Percentiles rank a stretch among this genome's conserved stretches.
phyloP scores from a whole-genome alignment of 2,113 vertebrate species.

The Cephalophus harveyi region DNA sequence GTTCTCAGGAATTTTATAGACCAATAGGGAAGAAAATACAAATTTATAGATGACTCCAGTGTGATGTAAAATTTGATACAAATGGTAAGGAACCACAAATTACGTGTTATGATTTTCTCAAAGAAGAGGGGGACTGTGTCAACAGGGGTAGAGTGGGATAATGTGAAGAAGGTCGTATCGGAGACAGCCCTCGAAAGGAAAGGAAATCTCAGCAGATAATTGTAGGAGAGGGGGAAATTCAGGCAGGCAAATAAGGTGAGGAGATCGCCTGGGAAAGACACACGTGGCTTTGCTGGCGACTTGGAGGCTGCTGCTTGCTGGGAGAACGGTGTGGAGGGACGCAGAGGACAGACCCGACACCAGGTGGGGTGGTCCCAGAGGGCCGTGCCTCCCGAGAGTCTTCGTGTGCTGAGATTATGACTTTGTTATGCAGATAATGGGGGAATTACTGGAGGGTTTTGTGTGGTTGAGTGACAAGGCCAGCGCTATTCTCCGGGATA shows the following conservation, averaged over 20 bases:
- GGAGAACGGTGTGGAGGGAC: background rate
- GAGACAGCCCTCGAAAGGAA: background rate
- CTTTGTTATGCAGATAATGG: constrained; percentile 42
- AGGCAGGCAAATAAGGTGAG: background rate
- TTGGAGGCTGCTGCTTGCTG: background rate
- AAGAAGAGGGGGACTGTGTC: background rate
- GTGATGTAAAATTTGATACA: background rate
- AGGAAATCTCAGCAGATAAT: background rate
- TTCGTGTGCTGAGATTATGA: background rate
- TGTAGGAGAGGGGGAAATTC: background rate
- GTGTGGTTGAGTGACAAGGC: constrained; percentile 53
- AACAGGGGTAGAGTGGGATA: no score
- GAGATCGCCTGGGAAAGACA: background rate
- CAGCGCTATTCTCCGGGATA: constrained; percentile 55
- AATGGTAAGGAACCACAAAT: background rate
- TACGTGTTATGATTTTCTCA: background rate
- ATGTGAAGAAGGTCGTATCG: accelerated
- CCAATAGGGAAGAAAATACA: background rate
- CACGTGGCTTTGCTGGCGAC: background rate
- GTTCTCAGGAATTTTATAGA: background rate
- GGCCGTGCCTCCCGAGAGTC: background rate
- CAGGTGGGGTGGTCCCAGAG: accelerated
- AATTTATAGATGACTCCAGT: background rate
- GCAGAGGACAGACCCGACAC: background rate
- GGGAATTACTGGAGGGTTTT: constrained; percentile 36